Base-by-base conservation (phyloP, 2,113 vertebrate genomes). In the Thunnus thynnus region DNA sequence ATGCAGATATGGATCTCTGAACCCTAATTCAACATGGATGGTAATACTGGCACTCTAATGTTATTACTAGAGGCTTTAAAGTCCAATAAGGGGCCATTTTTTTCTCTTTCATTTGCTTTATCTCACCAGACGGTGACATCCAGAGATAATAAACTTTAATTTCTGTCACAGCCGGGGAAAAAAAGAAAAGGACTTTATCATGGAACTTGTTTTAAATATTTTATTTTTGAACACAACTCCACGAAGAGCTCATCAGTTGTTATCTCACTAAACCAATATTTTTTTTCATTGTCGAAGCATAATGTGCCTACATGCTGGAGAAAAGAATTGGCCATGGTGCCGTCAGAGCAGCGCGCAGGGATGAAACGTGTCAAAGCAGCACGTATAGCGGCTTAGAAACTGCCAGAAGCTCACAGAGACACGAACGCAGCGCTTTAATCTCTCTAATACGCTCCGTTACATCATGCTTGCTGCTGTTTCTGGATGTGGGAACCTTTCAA, bases 131-230 rank as follows among this genome's bases (percentile, higher is more conserved):
- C 58, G 44, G 72, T 68, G 20, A 86, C 74, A 62, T 82, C 60
- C 36, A 67, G 20, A 83, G 80, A 88, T 83, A 86, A 73, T 78
- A 68, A 80, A 77, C 76, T 83, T 76, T 82, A 47, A 74, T 76
- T 85, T 86, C 56, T 77, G 76, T 80, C 67, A 10, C 52, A 66
- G 78, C 32, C 11, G 3, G 51, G 3, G 17, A 18, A 20, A 5
- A 41, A 46, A 56, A 32, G 20, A 32, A 16, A 54, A 76, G 64
- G 61, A 22, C 18, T 18, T 80, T 47, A 71, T 80, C 62, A 5
- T 13, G 5, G 44, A 41, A 67, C 48, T 50, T 66, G 14, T 61
- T 83, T 72, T 54, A 74, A 82, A 66, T 71, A 75, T 75, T 83
- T 30, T 14, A 56, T 67, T 77, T 82, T 82, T 66, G 25, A 63